Evolutionary conservation across 1,140 invertebrate genomes (phyloP).

Genomic region (Micrasema minimum): DNA sequence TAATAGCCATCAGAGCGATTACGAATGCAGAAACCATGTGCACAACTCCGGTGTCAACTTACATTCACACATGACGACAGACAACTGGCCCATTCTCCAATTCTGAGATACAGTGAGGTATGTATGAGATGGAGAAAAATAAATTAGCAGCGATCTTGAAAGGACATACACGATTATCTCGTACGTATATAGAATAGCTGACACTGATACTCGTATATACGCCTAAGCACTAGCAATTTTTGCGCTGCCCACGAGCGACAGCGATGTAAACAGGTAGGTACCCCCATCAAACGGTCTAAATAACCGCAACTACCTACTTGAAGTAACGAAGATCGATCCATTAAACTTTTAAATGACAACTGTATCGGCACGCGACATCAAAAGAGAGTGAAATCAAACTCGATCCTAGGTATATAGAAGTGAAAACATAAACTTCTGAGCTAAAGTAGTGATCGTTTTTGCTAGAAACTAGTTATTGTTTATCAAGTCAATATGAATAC

Average conservation of each 20-base stretch:
- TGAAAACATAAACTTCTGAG: background rate
- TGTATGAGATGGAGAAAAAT: slow-evolving; percentile 7
- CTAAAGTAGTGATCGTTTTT: background rate
- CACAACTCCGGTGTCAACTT: slow-evolving; percentile 15
- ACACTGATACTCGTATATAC: slow-evolving; percentile 22
- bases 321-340: too few species aligned
- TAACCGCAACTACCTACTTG: background rate
- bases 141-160: slow-evolving; percentile 21
- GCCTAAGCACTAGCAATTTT: slow-evolving; percentile 25
- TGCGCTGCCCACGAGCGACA: slow-evolving; percentile 17
- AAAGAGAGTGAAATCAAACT: too few species aligned
- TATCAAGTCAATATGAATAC: background rate
- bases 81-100: background rate
- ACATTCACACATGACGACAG: slow-evolving; percentile 25
- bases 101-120: slow-evolving; percentile 1
- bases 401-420: too few species aligned
- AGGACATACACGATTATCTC: background rate
- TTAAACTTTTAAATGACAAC: too few species aligned
- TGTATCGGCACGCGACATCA: too few species aligned
- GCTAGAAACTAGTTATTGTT: slow-evolving; percentile 2
- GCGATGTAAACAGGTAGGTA: background rate
- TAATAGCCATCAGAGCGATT: background rate
- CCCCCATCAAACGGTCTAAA: slow-evolving; percentile 5
- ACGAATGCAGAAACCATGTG: slow-evolving; percentile 17
- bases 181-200: background rate